Base-by-base conservation (phyloP, 2,888 invertebrate genomes). In the Monopis laevigella region DNA sequence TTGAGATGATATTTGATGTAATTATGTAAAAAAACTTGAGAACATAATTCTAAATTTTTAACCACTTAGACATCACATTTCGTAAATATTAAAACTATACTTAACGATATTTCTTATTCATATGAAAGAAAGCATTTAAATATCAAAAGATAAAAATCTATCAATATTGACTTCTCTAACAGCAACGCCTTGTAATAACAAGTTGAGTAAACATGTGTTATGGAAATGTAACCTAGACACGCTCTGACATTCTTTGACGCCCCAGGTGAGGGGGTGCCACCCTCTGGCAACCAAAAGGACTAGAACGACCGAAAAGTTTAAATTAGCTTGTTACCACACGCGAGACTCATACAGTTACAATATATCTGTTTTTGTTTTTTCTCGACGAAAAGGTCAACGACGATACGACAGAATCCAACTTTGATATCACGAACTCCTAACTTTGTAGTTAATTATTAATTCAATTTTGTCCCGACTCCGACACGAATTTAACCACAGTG, bases 241-340 rank as follows among this genome's bases (percentile, higher is more conserved):
- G 14, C n/a, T 6, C 32, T 8, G 36, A 36, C 12, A 36, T 19
- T 21, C 4, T 36, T 36, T 16, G 36, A 36, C 60, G 74, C 73
- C 73, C 74, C 68, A 78, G 74, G 78, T 75, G 70, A 62, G 54
- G 64, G 66, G 65, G 60, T 53, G 56, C 54, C 63, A 59, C 67
- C 70, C 44, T 17, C 45, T 48, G 54, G 50, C 54, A 50, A 51
- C 47, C 45, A 48, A 52, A 52, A 63, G 70, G 67, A 67, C 63
- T 54, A 47, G 42, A 59, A 59, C 64, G 57, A 59, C 66, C 73
- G 70, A 77, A 78, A 78, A 80, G 74, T 78, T 80, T 80, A 80
- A 80, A 80, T 80, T 77, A 80, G 78, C 80, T 80, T 67, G 80
- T 80, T 78, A 78, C 75, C 58, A 72, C 74, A 70, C 62, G 70